These are phyloP conservation scores for Ptychobarbus kaznakovi DNA, from an alignment of 2,797 vertebrate species.

Conservation along the genomic window DNA sequence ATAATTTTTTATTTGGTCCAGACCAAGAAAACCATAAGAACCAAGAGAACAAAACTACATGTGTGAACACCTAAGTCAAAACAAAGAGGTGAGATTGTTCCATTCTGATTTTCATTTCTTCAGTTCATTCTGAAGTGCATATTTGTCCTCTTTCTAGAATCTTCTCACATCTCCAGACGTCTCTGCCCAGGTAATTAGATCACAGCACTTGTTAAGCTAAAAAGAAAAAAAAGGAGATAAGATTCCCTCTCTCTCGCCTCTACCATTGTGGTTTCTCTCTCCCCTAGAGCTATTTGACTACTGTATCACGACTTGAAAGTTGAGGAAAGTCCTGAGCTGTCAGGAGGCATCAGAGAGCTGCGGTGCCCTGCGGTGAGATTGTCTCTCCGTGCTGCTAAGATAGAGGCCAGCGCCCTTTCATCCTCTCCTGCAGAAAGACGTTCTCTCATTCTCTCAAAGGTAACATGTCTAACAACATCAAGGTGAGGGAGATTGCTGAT, in stretches of 20 bases:
- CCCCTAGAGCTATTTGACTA: constrained; percentile 64
- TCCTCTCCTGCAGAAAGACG: constrained; percentile 60
- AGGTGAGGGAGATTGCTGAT: constrained; percentile 56
- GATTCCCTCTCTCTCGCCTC: constrained; percentile 38
- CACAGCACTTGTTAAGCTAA: constrained; percentile 55
- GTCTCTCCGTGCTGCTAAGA: constrained; percentile 55
- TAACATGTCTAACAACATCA: constrained; percentile 60
- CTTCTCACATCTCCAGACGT: constrained; percentile 48
- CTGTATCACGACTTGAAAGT: constrained; percentile 65
- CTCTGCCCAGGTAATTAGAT: constrained; percentile 55
- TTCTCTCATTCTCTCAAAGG: constrained; percentile 62
- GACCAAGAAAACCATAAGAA: not conserved
- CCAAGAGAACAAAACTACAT: not conserved
- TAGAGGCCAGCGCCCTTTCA: constrained; percentile 63
- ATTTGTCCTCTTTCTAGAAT: constrained; percentile 14
- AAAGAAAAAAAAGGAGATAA: constrained; percentile 45
- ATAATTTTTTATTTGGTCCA: not conserved
- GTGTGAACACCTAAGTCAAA: not conserved
- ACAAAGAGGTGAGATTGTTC: constrained; percentile 46
- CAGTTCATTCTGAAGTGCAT: constrained; percentile 21
- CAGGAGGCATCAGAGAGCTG: constrained; percentile 61
- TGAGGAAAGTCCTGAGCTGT: constrained; percentile 66
- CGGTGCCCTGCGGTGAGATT: constrained; percentile 58
- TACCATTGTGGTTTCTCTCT: constrained; percentile 54
- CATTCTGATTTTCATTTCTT: constrained; percentile 47